Evolutionary conservation across 2,797 vertebrate species (phyloP), one percentile per base, ranked within the genome.

Genomic region (Crenichthys baileyi): DNA sequence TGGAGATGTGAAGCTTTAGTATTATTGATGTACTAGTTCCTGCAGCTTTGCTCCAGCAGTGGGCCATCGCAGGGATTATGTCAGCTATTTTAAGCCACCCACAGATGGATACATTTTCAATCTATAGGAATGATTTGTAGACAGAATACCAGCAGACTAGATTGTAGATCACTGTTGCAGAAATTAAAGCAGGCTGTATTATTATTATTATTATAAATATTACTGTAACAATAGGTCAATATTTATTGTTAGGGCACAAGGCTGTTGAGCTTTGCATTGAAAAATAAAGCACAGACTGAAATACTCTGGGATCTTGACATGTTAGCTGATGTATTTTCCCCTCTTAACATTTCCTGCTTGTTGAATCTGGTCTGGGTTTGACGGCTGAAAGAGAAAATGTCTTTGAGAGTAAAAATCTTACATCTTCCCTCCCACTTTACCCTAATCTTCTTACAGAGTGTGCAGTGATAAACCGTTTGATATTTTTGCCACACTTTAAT

Each of bases 21-120:
- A 1, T 86, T 85, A 86, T 82, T 79, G 87, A 90, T 90, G 85
- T 83, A 67, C 78, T 72, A 68, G 11, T 82, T 90, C 60, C 75
- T 90, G 81, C 80, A 80, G 68, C 79, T 89, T 89, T 85, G 72
- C 81, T 82, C 61, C 63, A 82, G 22, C 75, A 22, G 39, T 61
- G 71, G 78, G 81, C 85, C 76, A 78, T 61, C 84, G 84, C 79
- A 83, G 85, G 87, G 93, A 93, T 95, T 94, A 90, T 81, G 79
- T 74, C 78, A 83, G 83, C 84, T 90, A 85, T 93, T 92, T 92
- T 89, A 91, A 90, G 83, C 78, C 56, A 11, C 56, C 67, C 76
- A 58, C 80, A 88, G 86, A 87, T 86, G 84, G 75, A 89, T 75
- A 79, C 41, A 78, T 84, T 78, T 93, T 86, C 67, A 82, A 78